Evolutionary conservation across 2,113 vertebrate species (phyloP), one percentile per base, ranked within the genome.

Genomic region (Platichthys stellatus): DNA sequence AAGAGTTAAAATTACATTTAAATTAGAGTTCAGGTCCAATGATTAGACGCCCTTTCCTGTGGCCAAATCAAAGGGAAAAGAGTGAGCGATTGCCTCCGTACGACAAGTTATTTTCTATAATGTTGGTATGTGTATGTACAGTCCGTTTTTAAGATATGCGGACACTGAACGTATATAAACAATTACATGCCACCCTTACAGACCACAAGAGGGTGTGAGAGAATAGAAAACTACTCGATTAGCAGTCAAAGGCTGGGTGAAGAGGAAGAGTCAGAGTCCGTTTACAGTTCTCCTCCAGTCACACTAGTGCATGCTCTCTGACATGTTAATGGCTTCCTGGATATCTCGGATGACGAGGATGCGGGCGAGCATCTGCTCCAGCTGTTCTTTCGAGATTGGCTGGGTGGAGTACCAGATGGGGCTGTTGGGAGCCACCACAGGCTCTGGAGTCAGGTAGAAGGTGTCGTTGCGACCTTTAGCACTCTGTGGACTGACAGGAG

Each of bases 381-480:
- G 96, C 90, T 98, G 96, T 87, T 99, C 97, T 93, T 95, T 95
- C 82, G 96, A 95, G 95, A 99, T 99, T 63, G 98, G 97, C 89
- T 99, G 98, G 67, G 98, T 97, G 1, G 98, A 99, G 94, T 99
- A 99, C 98, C 98, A 99, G 92, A 99, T 99, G 18, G 98, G 98
- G 91, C 98, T 99, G 96, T 99, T 99, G 51, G 98, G 98, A 72
- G 98, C 98, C 90, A 99, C 98, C 70, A 99, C 98, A 0, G 98
- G 97, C 87, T 99, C 98, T 0, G 98, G 98, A 8, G 97, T 99
- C 94, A 99, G 95, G 94, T 99, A 99, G 96, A 99, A 99, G 6
- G 97, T 99, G 92, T 99, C 98, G 76, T 99, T 99, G 82, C 97
- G 97, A 89, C 98, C 98, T 95, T 99, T 99, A 92, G 99, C 98